Conservation (phyloP, 2,888 invertebrate species). For the Drosophila neutralis region DNA sequence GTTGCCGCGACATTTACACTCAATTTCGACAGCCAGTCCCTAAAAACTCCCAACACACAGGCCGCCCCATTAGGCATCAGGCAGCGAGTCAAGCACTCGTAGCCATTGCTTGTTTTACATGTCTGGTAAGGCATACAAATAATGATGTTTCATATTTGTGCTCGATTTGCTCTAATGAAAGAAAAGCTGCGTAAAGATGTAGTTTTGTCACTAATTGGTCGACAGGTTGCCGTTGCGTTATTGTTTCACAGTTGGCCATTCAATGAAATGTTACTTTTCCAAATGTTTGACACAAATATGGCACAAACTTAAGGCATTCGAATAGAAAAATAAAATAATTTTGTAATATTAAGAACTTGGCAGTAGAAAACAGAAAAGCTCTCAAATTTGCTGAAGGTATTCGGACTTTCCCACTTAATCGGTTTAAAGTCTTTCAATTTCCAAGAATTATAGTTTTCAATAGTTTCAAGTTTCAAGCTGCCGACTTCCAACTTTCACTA, state of each 20-base stretch:
- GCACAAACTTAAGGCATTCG: neutral
- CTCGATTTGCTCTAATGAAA: constrained; percentile 1
- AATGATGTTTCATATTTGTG: constrained; percentile 30
- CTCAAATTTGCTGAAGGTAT: neutral
- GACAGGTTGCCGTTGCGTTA: neutral
- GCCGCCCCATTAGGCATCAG: constrained; percentile 6
- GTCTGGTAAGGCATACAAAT: constrained; percentile 45
- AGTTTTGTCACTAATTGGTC: constrained; percentile 42
- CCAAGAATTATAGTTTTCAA: neutral
- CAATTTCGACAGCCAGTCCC: constrained; percentile 47
- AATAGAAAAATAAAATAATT: neutral
- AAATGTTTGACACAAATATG: too few relatives aligned
- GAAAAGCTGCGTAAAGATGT: constrained; percentile 2
- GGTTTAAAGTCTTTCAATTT: neutral
- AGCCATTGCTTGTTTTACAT: constrained; percentile 35
- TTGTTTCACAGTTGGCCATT: neutral
- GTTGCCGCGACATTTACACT: constrained; percentile 75
- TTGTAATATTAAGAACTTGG: neutral
- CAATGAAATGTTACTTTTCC: neutral
- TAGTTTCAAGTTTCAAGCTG: too few relatives aligned
- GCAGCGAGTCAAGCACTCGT: constrained; percentile 23
- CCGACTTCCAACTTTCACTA: neutral
- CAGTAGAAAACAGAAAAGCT: neutral
- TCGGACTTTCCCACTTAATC: neutral
- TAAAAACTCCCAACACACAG: neutral